Conservation (phyloP, 92 coral and sea anemone genomes). For the Pocillopora meandrina region DNA sequence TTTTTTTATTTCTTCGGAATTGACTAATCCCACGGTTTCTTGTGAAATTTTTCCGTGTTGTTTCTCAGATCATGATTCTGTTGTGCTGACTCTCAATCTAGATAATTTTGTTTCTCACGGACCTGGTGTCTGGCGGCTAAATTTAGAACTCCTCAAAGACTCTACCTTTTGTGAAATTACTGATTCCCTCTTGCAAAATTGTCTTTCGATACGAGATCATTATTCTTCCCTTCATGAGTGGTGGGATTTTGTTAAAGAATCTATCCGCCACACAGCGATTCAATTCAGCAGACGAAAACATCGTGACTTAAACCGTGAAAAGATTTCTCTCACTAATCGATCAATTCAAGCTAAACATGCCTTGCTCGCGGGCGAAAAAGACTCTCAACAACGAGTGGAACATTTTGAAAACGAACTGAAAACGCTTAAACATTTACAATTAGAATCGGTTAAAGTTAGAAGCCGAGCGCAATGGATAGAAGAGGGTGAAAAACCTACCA, state of each 20-base stretch:
- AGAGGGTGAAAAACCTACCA: constrained; percentile 33
- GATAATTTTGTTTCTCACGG: background rate
- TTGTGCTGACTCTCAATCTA: background rate
- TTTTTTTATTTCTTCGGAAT: background rate
- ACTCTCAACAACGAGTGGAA: background rate
- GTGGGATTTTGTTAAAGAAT: constrained; percentile 47
- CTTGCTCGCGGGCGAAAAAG: background rate
- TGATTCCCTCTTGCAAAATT: background rate
- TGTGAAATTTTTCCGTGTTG: constrained; percentile 26
- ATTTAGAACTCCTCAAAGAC: constrained; percentile 2
- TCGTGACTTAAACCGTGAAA: background rate
- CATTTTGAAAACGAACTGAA: background rate
- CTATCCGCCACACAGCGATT: background rate
- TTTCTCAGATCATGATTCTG: constrained; percentile 40
- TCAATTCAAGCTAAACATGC: background rate
- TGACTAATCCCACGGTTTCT: background rate
- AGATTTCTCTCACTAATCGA: background rate
- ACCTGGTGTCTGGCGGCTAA: constrained; percentile 39
- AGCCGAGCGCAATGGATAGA: constrained; percentile 35
- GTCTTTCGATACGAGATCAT: background rate
- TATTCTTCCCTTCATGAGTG: constrained; percentile 1
- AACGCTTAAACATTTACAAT: background rate
- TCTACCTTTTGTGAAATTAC: background rate
- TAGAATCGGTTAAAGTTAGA: constrained; percentile 42
- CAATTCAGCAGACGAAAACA: background rate